Percentiles rank a stretch among this genome's conserved stretches.
phyloP scores from a whole-genome alignment of 2,113 vertebrate genomes.

The Anolis sagrei region DNA sequence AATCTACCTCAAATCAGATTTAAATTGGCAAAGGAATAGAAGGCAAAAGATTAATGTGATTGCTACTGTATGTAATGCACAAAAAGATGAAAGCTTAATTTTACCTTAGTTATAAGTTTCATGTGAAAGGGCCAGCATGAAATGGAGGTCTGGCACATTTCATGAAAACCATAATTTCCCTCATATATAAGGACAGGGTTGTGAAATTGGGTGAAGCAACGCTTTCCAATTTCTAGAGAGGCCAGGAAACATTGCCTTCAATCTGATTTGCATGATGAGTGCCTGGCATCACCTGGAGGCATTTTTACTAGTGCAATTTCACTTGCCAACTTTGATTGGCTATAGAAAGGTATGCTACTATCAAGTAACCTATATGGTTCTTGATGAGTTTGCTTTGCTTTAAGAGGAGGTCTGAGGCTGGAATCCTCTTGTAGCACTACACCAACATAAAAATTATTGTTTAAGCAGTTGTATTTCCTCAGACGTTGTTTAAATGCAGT shows the following conservation, averaged over 20 bases:
- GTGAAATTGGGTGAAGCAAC: not conserved
- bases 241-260: not conserved
- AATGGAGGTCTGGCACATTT: not conserved
- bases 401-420: too few species aligned
- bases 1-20: constrained; percentile 37
- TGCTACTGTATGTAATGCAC: not conserved
- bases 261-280: not conserved
- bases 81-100: not conserved
- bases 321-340: not conserved
- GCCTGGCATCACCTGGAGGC: not conserved
- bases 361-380: not conserved
- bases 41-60: constrained; percentile 36
- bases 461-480: too few species aligned
- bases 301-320: not conserved
- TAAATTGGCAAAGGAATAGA: constrained; percentile 35
- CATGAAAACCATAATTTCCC: not conserved
- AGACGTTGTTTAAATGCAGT: too few species aligned
- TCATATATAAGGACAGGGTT: not conserved
- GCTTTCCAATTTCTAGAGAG: not conserved
- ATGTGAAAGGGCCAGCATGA: not conserved
- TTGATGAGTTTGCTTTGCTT: not conserved
- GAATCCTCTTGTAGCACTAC: too few species aligned
- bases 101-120: not conserved
- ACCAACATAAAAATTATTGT: too few species aligned
- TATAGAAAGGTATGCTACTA: too few species aligned